Conservation (phyloP, 2,888 invertebrate species). For the Drosophila anceps region DNA sequence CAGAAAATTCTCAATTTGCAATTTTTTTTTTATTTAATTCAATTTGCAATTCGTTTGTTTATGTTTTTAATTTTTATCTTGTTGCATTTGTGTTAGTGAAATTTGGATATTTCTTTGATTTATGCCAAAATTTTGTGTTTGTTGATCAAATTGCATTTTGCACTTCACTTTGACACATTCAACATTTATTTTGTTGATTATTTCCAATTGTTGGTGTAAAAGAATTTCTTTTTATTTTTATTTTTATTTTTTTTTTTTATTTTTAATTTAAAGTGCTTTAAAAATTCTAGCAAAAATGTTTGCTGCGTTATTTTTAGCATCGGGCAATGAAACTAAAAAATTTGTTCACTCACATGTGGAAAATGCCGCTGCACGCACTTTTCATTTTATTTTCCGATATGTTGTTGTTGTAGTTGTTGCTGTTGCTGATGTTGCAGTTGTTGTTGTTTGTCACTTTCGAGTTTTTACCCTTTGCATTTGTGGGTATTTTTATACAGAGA, state of each 20-base stretch:
- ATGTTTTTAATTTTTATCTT: constrained; percentile 9
- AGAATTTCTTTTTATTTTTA: not conserved
- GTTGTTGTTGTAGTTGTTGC: constrained; percentile 33
- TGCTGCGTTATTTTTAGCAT: constrained; percentile 55
- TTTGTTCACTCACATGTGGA: constrained; percentile 62
- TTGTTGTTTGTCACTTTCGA: constrained; percentile 70
- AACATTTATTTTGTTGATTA: constrained; percentile 16
- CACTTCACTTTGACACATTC: constrained; percentile 52
- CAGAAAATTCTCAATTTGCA: constrained; percentile 1
- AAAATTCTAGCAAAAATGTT: constrained; percentile 47
- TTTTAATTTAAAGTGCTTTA: constrained; percentile 30
- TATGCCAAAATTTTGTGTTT: constrained; percentile 4
- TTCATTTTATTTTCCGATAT: constrained; percentile 32
- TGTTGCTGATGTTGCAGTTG: constrained; percentile 35
- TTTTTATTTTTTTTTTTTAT: not conserved
- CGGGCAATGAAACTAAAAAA: constrained; percentile 43
- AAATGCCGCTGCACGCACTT: constrained; percentile 66
- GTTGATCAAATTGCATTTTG: constrained; percentile 27
- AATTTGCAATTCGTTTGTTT: constrained; percentile 39
- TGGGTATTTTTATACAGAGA: constrained; percentile 59
- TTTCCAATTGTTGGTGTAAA: not conserved
- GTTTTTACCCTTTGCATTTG: constrained; percentile 76
- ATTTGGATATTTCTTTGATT: constrained; percentile 13
- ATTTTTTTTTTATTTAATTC: constrained; percentile 6
- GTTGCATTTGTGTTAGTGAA: constrained; percentile 7